Evolutionary conservation across 2,797 vertebrate species (phyloP), one percentile per base, ranked within the genome.

Genomic region (Eupleurogrammus muticus): DNA sequence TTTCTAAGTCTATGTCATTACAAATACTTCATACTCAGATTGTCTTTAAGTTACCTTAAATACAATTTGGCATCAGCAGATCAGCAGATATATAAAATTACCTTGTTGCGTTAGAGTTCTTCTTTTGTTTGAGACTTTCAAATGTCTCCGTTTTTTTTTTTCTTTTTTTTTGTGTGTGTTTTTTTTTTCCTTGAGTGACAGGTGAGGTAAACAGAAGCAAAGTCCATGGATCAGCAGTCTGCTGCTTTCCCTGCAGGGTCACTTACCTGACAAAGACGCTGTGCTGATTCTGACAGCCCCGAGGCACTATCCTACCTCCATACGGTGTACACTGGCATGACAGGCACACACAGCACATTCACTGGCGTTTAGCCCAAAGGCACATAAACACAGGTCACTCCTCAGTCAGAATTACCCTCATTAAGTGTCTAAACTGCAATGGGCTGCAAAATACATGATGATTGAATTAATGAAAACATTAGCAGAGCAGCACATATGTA

Each of bases 291-390:
- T 79, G 73, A 80, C 34, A 64, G 71, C 75, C 84, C 87, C 38
- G 68, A 74, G 83, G 82, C 75, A 10, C n/a, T 40, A 70, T 77
- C 79, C 76, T 42, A 66, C 84, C 80, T 90, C 81, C 71, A 40
- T n/a, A 70, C 46, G 12, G 66, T 56, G 5, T 53, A 66, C 64
- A 65, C 57, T 50, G 67, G 77, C 70, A 60, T 85, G 89, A 89
- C 89, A 91, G 82, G 84, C 87, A 83, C 75, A 80, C 86, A 70
- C 83, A 91, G 87, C 90, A 90, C 20, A 85, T 87, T 90, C 46
- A n/a, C 69, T 59, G 52, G 55, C 67, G 78, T 85, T 84, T 73
- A 77, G 84, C 92, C 84, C 68, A 79, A 87, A 88, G 89, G 84
- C 84, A 80, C 62, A 83, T 51, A 79, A 83, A 82, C 83, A 82